These are phyloP conservation scores for Hemiscyllium ocellatum DNA, from an alignment of 2,113 vertebrate genomes.

Conservation along the genomic window DNA sequence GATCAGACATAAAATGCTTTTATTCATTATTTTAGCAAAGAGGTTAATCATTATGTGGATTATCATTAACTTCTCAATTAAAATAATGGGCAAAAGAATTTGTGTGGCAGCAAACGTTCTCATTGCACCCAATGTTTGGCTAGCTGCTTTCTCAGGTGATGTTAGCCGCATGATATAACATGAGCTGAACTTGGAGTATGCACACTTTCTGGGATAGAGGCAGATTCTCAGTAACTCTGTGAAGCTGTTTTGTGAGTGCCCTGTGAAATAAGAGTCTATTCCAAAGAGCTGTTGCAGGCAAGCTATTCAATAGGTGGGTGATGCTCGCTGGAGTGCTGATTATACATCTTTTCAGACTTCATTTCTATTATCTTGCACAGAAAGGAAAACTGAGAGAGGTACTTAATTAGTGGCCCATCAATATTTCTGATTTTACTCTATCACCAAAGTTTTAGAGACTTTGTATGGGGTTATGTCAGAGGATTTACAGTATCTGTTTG, in stretches of 20 bases:
- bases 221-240: not conserved
- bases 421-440: not conserved
- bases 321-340: not conserved
- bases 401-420: not conserved
- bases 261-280: not conserved
- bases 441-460: not conserved
- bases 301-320: not conserved
- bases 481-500: not conserved
- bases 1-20: not conserved
- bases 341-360: not conserved
- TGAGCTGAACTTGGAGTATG: not conserved
- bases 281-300: not conserved
- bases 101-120: not conserved
- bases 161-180: not conserved
- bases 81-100: not conserved
- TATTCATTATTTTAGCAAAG: not conserved
- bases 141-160: not conserved
- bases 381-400: not conserved
- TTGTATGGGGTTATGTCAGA: not conserved
- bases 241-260: not conserved
- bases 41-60: not conserved
- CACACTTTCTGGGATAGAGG: not conserved
- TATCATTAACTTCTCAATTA: not conserved
- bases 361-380: not conserved
- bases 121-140: not conserved